phyloP scores from a whole-genome alignment of 2,113 vertebrate species.

The Pleuronectes platessa region DNA sequence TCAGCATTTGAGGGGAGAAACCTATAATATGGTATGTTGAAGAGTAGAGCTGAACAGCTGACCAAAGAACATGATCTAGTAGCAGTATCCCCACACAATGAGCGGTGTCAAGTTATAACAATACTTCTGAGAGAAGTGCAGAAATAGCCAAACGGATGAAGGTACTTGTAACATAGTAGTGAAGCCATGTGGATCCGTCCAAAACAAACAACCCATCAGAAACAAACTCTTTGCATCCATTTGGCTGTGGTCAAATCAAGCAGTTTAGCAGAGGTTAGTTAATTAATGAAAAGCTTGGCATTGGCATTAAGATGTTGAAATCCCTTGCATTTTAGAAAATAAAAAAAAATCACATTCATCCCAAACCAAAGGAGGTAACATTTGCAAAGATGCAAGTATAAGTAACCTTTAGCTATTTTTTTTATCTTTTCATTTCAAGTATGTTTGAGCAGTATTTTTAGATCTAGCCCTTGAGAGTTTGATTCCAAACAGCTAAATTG shows the following conservation, averaged over 20 bases:
- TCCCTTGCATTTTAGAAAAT: too few species aligned
- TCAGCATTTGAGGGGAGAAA: neutral
- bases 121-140: constrained; percentile 1
- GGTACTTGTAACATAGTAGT: too few species aligned
- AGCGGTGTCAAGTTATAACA: constrained; percentile 6
- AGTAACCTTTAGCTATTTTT: neutral
- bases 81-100: neutral
- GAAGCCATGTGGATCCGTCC: neutral
- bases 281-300: too few species aligned
- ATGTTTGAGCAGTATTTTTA: neutral
- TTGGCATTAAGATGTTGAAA: neutral
- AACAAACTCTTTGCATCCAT: neutral
- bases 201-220: neutral
- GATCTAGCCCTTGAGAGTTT: constrained; percentile 7
- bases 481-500: neutral
- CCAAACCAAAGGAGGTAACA: too few species aligned
- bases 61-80: too few species aligned
- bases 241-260: neutral
- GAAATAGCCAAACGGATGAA: neutral
- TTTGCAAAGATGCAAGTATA: neutral
- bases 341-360: neutral
- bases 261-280: too few species aligned
- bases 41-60: neutral
- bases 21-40: neutral
- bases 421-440: neutral